These are phyloP conservation scores for Furnarius figulus DNA, from an alignment of 2,113 vertebrate species.

Conservation along the genomic window DNA sequence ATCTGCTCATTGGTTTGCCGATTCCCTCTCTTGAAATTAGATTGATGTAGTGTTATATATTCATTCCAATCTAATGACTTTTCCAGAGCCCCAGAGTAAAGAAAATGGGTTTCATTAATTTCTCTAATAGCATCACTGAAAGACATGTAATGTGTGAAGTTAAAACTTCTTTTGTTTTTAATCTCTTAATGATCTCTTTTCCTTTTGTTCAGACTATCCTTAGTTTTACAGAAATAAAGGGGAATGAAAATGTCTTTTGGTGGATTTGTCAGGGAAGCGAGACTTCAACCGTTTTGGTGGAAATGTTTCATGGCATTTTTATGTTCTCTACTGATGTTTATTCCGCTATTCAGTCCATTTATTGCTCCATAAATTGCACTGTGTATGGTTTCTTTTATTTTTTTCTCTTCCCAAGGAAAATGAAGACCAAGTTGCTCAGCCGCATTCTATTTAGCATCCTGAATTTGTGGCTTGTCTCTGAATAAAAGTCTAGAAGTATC, in stretches of 20 bases:
- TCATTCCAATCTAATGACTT: conserved; percentile 73
- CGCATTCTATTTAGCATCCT: conserved; percentile 4
- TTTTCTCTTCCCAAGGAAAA: conserved; percentile 38
- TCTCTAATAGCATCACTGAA: conserved; percentile 72
- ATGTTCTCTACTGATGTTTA: conserved; percentile 54
- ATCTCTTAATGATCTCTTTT: conserved; percentile 70
- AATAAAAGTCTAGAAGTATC: not conserved
- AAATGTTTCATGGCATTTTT: conserved; percentile 56
- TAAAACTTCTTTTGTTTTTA: conserved; percentile 70
- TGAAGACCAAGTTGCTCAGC: conserved; percentile 37
- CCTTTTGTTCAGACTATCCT: conserved; percentile 49
- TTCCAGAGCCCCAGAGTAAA: conserved; percentile 65
- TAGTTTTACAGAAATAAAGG: conserved; percentile 38
- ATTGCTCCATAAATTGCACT: conserved; percentile 53
- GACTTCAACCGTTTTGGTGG: conserved; percentile 39
- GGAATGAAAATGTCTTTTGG: conserved; percentile 40
- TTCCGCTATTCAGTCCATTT: conserved; percentile 55
- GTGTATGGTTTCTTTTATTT: conserved; percentile 41
- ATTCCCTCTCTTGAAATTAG: conserved; percentile 72
- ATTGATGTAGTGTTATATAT: conserved; percentile 70
- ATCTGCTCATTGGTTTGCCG: conserved; percentile 60
- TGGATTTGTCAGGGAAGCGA: conserved; percentile 37
- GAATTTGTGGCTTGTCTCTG: conserved; percentile 22
- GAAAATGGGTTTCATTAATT: conserved; percentile 73
- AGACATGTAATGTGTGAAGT: conserved; percentile 44